phyloP scores from a whole-genome alignment of 2,797 vertebrate species.

The Periophthalmus magnuspinnatus region DNA sequence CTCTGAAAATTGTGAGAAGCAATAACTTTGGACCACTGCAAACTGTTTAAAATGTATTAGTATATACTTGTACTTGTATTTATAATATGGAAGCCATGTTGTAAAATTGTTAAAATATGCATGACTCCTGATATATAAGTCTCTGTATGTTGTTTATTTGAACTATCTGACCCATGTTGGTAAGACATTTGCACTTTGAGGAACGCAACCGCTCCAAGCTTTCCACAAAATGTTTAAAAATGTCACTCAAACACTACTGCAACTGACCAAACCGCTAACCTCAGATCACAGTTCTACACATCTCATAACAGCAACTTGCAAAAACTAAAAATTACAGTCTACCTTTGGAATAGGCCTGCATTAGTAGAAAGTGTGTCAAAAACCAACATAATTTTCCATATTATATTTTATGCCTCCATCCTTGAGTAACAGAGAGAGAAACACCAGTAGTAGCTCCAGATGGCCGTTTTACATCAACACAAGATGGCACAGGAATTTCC shows the following conservation, averaged over 20 bases:
- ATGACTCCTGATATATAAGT: too few relatives aligned
- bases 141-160: not conserved
- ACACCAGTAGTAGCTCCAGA: slow-evolving; percentile 20
- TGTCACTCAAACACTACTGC: slow-evolving; percentile 33
- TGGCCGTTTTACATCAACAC: slow-evolving; percentile 8
- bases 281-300: slow-evolving; percentile 35
- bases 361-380: slow-evolving; percentile 26
- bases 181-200: slow-evolving; percentile 10
- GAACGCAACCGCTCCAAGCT: slow-evolving; percentile 17
- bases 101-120: too few relatives aligned
- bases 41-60: too few relatives aligned
- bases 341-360: slow-evolving; percentile 2
- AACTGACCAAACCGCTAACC: slow-evolving; percentile 24
- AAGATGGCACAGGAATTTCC: slow-evolving; percentile 1
- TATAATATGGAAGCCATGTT: too few relatives aligned
- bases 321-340: slow-evolving; percentile 14
- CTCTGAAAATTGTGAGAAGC: too few relatives aligned
- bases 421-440: slow-evolving; percentile 25
- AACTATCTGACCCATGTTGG: not conserved
- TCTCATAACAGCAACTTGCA: slow-evolving; percentile 21
- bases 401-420: slow-evolving; percentile 38
- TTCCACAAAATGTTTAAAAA: slow-evolving; percentile 23
- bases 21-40: too few relatives aligned
- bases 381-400: slow-evolving; percentile 45
- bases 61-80: too few relatives aligned